Base-by-base conservation (phyloP, 2,888 invertebrate genomes). In the Arctia plantaginis region DNA sequence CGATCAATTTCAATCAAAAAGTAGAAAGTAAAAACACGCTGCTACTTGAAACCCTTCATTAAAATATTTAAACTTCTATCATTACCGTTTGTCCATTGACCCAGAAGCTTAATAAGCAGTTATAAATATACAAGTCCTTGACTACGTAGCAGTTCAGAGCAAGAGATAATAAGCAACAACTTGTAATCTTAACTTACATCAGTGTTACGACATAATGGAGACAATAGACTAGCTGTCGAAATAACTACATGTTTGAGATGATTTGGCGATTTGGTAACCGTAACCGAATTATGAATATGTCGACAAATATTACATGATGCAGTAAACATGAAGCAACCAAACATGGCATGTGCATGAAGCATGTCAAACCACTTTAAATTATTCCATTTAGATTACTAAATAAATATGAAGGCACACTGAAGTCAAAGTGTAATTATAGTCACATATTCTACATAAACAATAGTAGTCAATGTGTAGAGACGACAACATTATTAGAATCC, bases 211-310 rank as follows among this genome's bases (percentile, higher is more conserved):
- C 88, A 88, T 87, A 82, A 82, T 83, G 85, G 87, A 89, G 92
- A 89, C 92, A 92, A 92, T 92, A 77, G 90, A 84, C 83, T 82
- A 86, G 79, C 77, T 83, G 83, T 82, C 77, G 82, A 85, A 82
- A 89, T 82, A 82, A 85, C 79, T 71, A 59, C 51, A 47, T 77
- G 74, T 78, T 77, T 73, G 74, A 77, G 82, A 82, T 86, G 80
- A 82, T 87, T 82, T 77, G 68, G 85, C 86, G 80, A 82, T 87
- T 82, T 77, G 68, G 86, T 87, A 88, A 87, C 84, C 73, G 75
- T 79, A 80, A 85, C 80, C 74, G 27, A 76, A 85, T 84, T 80
- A 78, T 70, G 72, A 76, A 71, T 77, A 75, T 69, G 72, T 70
- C 62, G 35, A 73, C 77, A 74, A 27, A 72, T 47, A 69, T 30